These are phyloP conservation scores for Strigamia maritima DNA, from an alignment of 2,888 invertebrate genomes.

Conservation along the genomic window DNA sequence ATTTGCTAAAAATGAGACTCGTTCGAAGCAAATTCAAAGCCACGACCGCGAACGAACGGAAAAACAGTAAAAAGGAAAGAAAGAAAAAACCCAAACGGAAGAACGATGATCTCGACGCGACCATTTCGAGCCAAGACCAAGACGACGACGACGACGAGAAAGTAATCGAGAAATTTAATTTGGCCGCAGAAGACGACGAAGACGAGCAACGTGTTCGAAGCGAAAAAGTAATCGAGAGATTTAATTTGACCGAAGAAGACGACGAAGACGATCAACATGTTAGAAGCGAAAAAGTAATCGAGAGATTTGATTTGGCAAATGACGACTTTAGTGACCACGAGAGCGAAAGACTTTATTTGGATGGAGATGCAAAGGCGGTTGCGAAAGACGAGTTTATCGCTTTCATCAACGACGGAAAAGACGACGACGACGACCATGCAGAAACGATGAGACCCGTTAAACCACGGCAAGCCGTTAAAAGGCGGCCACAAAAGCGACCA, in stretches of 20 bases:
- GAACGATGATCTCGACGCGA: not conserved
- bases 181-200: not conserved
- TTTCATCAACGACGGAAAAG: not conserved
- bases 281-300: not conserved
- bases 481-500: too few species aligned
- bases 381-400: not conserved
- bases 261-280: not conserved
- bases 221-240: conserved; percentile 17
- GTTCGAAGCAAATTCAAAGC: conserved; percentile 36
- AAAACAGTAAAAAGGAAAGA: not conserved
- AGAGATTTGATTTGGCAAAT: not conserved
- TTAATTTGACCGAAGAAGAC: not conserved
- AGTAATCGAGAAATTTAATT: conserved; percentile 19
- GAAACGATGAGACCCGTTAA: not conserved
- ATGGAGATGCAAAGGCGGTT: not conserved
- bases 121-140: too few species aligned
- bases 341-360: not conserved
- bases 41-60: not conserved
- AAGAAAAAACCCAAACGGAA: not conserved
- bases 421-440: not conserved
- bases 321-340: not conserved
- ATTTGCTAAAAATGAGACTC: conserved; percentile 36
- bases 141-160: not conserved
- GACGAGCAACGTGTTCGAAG: not conserved
- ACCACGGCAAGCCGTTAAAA: too few species aligned